Percentiles rank a stretch among this genome's conserved stretches.
Conservation (phyloP, 2,797 vertebrate genomes). For the Orestias chungarensis region DNA sequence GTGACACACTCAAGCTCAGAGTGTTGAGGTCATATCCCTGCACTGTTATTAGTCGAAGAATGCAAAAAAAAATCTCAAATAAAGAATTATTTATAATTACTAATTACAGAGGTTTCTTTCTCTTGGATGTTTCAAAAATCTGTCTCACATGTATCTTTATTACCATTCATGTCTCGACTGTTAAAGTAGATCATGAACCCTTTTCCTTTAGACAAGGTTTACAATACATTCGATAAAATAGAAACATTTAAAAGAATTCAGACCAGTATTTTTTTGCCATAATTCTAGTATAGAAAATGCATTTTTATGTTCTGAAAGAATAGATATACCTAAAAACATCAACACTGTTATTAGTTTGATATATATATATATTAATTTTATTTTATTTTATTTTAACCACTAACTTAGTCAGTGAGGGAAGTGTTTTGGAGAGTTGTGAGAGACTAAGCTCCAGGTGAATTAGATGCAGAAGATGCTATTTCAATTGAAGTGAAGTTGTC, state of each 20-base stretch:
- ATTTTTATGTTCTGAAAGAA: neutral
- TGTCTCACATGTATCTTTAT: neutral
- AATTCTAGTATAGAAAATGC: neutral
- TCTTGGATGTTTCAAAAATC: neutral
- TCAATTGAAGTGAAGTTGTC: neutral
- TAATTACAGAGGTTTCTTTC: too few species aligned
- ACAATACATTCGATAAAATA: neutral
- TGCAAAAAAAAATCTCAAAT: neutral
- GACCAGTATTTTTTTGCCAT: neutral
- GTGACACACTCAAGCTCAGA: constrained; percentile 18
- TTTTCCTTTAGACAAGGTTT: neutral
- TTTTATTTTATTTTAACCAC: neutral
- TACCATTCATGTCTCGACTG: too few species aligned
- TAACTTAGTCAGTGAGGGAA: too few species aligned
- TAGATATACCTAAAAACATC: neutral
- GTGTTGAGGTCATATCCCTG: neutral
- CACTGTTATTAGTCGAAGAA: constrained; percentile 8
- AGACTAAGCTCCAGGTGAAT: neutral
- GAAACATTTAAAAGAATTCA: neutral
- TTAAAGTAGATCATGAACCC: neutral
- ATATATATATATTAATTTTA: too few species aligned
- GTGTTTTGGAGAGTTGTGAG: too few species aligned
- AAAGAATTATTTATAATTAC: too few species aligned
- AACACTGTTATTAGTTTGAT: too few species aligned
- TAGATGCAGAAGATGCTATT: too few species aligned